Base-by-base conservation (phyloP, 2,797 vertebrate genomes). In the Pteronotus mesoamericanus region DNA sequence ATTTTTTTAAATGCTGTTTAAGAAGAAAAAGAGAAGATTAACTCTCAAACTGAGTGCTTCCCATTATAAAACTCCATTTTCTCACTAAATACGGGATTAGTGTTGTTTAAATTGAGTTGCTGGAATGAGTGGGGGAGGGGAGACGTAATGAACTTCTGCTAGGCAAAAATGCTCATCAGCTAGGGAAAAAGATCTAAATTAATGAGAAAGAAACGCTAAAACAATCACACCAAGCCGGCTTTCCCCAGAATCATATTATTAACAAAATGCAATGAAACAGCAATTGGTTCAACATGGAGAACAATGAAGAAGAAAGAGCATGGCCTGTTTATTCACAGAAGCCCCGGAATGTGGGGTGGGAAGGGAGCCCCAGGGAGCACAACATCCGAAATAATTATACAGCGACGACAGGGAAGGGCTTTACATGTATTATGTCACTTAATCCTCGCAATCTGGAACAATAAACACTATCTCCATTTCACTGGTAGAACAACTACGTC, bases 41-140 rank as follows among this genome's bases (percentile, higher is more conserved):
- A 90, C 89, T 97, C 88, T 93, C 92, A 94, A 94, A 97, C 94
- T 80, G 96, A 89, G 77, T 93, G 82, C 95, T 98, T 97, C 89
- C 88, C 92, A 94, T 97, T 97, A 95, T 86, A 86, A 97, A 97
- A 94, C 77, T 94, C 93, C 68, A 96, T 93, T 92, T 97, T 97
- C 88, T 83, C 77, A 55, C 48, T 89, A 90, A 95, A 93, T 46
- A 57, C 80, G 14, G 8, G 78, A 95, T 84, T 61, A 46, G 34
- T 37, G 69, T 37, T 64, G n/a, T 94, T 97, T 94, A 94, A 92
- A 93, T 68, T 64, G 55, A 19, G 22, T 66, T 44, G 39, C 39
- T 74, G 75, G 51, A 79, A 91, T 83, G 75, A 85, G 79, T 14
- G 1, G 68, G 44, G 77, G 18, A 42, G 3, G 44, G 69, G 22